A percentile compares a stretch with the other conserved stretches of the same genome.
These are phyloP conservation scores for Lasioglossum lativentre DNA, from an alignment of 2,888 invertebrate species.

Conservation along the genomic window DNA sequence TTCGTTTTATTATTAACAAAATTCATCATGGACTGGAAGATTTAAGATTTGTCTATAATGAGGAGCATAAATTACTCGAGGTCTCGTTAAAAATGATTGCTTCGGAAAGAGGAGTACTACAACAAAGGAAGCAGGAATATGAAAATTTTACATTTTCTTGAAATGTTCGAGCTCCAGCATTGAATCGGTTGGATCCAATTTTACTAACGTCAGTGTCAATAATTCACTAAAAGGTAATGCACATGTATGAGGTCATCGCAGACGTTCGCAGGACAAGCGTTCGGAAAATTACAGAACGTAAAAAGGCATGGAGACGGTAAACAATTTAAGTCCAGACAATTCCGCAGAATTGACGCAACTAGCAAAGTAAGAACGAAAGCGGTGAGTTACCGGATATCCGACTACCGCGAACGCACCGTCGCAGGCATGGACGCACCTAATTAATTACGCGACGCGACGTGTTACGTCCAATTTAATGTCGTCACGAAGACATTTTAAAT, in stretches of 20 bases:
- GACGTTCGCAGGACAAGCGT: background rate
- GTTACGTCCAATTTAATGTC: conserved; percentile 16
- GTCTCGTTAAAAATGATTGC: too few species aligned
- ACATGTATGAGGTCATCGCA: background rate
- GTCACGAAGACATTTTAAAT: conserved; percentile 10
- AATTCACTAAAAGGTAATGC: background rate
- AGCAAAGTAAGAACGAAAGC: conserved; percentile 36
- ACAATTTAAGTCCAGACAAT: conserved; percentile 32
- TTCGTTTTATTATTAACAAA: background rate
- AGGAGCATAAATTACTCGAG: background rate
- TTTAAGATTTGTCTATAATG: background rate
- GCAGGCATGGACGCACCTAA: conserved; percentile 33
- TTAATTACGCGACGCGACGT: conserved; percentile 37
- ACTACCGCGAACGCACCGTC: background rate
- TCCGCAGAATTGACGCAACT: conserved; percentile 50
- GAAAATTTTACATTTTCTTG: background rate
- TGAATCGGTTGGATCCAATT: background rate
- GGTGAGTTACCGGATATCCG: conserved; percentile 48
- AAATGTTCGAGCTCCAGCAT: background rate
- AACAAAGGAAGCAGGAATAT: background rate
- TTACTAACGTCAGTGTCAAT: background rate
- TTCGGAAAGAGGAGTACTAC: too few species aligned
- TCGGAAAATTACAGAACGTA: background rate
- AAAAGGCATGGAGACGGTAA: conserved; percentile 21
- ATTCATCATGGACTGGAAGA: background rate